Evolutionary conservation across 2,797 vertebrate genomes (phyloP).

Genomic region (Psittacula derbiana): DNA sequence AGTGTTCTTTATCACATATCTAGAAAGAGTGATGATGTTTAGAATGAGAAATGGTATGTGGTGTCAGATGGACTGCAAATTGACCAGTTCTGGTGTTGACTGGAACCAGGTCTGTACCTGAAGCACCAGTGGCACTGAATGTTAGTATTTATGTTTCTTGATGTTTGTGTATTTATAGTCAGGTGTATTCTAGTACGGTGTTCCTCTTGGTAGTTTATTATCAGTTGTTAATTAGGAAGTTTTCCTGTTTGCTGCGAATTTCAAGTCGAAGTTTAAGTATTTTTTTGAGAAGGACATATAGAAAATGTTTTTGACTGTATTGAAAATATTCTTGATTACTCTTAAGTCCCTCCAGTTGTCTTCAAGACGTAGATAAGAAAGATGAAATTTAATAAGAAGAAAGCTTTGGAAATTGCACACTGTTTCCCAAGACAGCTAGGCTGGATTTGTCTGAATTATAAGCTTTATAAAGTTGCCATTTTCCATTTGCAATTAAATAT

Average conservation of each 20-base stretch:
- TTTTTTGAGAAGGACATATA: background rate
- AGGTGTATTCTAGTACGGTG: background rate
- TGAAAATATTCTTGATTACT: background rate
- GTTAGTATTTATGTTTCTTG: background rate
- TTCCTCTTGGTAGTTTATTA: background rate
- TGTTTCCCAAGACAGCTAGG: background rate
- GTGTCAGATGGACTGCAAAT: background rate
- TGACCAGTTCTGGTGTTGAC: background rate
- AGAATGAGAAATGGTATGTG: background rate
- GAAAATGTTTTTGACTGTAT: background rate
- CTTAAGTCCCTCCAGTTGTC: background rate
- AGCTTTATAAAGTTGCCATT: background rate
- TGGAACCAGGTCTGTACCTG: background rate
- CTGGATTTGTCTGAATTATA: conserved; percentile 17
- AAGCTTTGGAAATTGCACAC: background rate
- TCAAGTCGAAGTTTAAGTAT: background rate
- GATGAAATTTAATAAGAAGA: background rate
- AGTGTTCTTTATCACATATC: background rate
- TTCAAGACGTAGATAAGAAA: background rate
- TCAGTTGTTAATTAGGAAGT: background rate
- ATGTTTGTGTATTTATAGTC: background rate
- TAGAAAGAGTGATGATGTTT: background rate
- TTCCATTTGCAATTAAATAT: background rate
- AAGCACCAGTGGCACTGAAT: background rate
- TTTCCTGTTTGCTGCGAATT: background rate